A percentile compares a stretch with the other conserved stretches of the same genome.
phyloP scores from a whole-genome alignment of 1,140 invertebrate species.

The Saccostrea cuccullata region DNA sequence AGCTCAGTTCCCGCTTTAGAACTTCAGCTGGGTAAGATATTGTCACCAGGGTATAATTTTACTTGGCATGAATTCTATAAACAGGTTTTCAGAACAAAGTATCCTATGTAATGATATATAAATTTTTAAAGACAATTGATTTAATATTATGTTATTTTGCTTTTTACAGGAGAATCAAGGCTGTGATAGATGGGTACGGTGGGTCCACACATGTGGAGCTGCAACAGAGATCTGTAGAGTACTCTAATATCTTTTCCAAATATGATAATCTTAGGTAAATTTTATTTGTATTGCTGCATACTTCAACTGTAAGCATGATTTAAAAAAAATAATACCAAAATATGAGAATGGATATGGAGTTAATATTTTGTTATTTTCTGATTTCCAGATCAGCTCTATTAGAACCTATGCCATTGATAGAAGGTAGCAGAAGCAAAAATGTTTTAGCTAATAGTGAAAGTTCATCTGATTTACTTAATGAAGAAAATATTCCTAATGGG shows the following conservation, averaged over 20 bases:
- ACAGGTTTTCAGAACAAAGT: too few relatives aligned
- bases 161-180: constrained; percentile 87
- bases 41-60: too few relatives aligned
- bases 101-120: too few relatives aligned
- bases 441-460: constrained; percentile 69
- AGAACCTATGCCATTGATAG: constrained; percentile 94
- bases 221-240: constrained; percentile 97
- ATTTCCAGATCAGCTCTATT: constrained; percentile 83
- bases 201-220: constrained; percentile 96
- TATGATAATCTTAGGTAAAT: constrained; percentile 85
- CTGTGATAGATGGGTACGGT: constrained; percentile 93
- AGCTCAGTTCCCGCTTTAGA: constrained; percentile 91
- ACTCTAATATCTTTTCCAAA: constrained; percentile 92
- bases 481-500: constrained; percentile 59
- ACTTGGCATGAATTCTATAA: too few relatives aligned
- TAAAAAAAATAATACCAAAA: not conserved
- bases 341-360: not conserved
- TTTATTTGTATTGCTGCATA: not conserved
- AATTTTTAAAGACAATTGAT: too few relatives aligned
- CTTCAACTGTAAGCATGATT: not conserved
- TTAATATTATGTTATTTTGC: not conserved
- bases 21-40: constrained; percentile 75
- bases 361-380: not conserved
- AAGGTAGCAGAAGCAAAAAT: constrained; percentile 75
- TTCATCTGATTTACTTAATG: constrained; percentile 53